A percentile compares a stretch with the other conserved stretches of the same genome.
phyloP scores from a whole-genome alignment of 1,140 invertebrate species.

The Caenorhabditis inopinata region DNA sequence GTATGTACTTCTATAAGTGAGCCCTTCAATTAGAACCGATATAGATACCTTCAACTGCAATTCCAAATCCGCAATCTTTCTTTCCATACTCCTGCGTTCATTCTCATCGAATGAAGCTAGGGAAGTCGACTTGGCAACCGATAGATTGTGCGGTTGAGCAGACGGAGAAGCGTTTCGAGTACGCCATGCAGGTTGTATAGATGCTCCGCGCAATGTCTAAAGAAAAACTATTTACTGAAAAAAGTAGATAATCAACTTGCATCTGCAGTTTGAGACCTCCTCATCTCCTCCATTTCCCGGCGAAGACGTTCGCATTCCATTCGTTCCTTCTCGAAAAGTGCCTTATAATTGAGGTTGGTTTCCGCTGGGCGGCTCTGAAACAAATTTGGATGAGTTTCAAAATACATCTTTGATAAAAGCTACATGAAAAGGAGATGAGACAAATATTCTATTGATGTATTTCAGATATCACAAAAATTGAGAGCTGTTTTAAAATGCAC shows the following conservation, averaged over 20 bases:
- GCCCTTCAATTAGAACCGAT: too few species aligned
- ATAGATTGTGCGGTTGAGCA: neutral
- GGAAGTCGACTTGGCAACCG: constrained; percentile 32
- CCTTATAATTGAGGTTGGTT: constrained; percentile 43
- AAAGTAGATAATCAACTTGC: neutral
- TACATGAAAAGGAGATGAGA: too few species aligned
- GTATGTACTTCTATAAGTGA: too few species aligned
- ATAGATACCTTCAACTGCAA: constrained; percentile 47
- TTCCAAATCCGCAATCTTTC: constrained; percentile 46
- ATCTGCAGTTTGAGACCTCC: neutral
- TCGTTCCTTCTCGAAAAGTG: constrained; percentile 44
- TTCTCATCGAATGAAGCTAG: constrained; percentile 38
- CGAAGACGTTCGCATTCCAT: constrained; percentile 35
- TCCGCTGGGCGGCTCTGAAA: constrained; percentile 3
- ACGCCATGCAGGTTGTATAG: constrained; percentile 13
- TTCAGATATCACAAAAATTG: too few species aligned
- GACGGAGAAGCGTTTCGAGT: constrained; percentile 17
- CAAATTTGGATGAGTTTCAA: neutral
- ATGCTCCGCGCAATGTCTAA: neutral
- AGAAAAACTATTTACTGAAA: neutral
- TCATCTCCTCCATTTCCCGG: constrained; percentile 35
- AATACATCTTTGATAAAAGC: too few species aligned
- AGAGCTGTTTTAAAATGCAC: too few species aligned
- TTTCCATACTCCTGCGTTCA: constrained; percentile 40
- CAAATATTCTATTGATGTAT: too few species aligned